Conservation (phyloP, 1,140 invertebrate species). For the Palaemon carinicauda region DNA sequence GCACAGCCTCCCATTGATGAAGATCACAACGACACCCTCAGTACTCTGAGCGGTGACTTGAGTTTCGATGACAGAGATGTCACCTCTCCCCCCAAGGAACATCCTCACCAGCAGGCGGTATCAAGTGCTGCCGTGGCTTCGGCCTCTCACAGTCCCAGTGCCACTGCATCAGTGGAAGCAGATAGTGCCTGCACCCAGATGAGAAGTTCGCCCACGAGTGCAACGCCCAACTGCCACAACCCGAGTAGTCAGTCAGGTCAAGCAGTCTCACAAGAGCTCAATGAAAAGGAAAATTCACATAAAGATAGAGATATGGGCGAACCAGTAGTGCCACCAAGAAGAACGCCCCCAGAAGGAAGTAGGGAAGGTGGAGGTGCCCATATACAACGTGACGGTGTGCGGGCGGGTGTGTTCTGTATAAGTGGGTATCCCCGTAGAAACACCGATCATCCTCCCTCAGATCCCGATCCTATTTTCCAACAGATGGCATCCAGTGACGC, state of each 20-base stretch:
- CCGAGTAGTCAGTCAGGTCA: no score
- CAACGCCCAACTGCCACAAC: no score
- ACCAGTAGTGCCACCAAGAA: neutral
- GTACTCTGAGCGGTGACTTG: conserved; percentile 37
- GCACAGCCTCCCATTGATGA: neutral
- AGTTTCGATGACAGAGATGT: conserved; percentile 42
- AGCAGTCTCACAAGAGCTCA: no score
- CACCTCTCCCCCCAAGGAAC: neutral
- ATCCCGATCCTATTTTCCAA: neutral
- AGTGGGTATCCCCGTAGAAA: conserved; percentile 20
- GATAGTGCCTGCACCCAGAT: no score
- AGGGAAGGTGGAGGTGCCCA: no score
- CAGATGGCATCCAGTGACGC: neutral
- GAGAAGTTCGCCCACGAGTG: no score
- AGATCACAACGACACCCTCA: conserved; percentile 48
- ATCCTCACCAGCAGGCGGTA: neutral
- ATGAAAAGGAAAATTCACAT: no score
- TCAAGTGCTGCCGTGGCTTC: no score
- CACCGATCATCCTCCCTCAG: neutral
- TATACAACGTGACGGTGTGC: no score
- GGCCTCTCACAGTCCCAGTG: no score
- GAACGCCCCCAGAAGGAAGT: neutral
- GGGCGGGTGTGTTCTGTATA: conserved; percentile 40
- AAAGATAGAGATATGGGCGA: neutral
- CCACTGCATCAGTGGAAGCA: no score